phyloP scores from a whole-genome alignment of 2,888 invertebrate species.

The Apamea epomidion region DNA sequence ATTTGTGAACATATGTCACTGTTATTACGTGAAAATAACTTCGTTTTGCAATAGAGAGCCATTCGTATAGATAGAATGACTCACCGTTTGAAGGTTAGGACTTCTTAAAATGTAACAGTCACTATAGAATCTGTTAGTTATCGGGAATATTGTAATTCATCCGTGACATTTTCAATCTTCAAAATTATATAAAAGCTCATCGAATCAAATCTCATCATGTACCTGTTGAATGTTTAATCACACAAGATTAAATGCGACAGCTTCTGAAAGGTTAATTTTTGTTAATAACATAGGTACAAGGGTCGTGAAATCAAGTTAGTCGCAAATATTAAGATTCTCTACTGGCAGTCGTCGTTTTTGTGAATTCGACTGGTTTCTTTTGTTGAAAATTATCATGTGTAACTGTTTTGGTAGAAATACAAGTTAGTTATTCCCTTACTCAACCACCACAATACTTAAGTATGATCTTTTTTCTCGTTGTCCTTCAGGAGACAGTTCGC shows the following conservation, averaged over 20 bases:
- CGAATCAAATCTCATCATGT: not conserved
- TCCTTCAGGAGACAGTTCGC: constrained; percentile 86
- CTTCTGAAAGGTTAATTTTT: not conserved
- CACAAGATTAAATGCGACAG: not conserved
- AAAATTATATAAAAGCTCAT: not conserved
- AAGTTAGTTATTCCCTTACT: too few relatives aligned
- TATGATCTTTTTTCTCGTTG: not conserved
- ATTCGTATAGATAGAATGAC: constrained; percentile 32
- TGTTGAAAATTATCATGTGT: not conserved
- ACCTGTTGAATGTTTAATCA: not conserved
- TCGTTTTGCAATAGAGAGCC: constrained; percentile 39
- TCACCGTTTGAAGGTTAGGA: constrained; percentile 18
- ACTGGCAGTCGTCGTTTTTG: not conserved
- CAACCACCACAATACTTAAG: not conserved
- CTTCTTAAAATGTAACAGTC: not conserved
- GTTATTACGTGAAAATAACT: constrained; percentile 52
- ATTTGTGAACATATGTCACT: constrained; percentile 43
- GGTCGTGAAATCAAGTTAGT: not conserved
- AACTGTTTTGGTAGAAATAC: not conserved
- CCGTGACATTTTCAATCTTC: not conserved
- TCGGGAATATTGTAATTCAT: not conserved
- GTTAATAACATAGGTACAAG: not conserved
- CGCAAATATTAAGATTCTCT: not conserved
- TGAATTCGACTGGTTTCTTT: not conserved
- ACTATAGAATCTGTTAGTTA: not conserved